Evolutionary conservation across 2,797 vertebrate species (phyloP), one percentile per base, ranked within the genome.

Genomic region (Gadopsis bispinosus): DNA sequence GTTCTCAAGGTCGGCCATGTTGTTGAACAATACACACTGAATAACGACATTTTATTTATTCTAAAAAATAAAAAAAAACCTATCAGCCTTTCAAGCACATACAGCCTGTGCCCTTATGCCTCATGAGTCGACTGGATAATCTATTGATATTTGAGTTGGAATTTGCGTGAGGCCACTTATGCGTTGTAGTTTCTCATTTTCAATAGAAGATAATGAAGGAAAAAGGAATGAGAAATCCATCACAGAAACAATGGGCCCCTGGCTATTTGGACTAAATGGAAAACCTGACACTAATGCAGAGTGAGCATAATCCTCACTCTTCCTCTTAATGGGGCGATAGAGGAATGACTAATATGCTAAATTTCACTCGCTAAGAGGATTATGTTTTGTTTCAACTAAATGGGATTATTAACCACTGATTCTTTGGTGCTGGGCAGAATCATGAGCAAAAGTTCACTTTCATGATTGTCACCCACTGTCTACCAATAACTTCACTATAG

Each of bases 311-410:
- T 91, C 88, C 88, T 59, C 68, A 43, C 45, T 75, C 69, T 67
- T 71, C 29, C 13, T 85, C 75, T 81, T 92, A 89, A 92, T 83
- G 74, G 69, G 81, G 53, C 85, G 85, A 86, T 55, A 76, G 53
- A 87, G 73, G 66, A 75, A 80, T 71, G 69, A 82, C 78, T 92
- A 88, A 94, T 91, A 83, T 80, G 80, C 50, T 81, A 86, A 72
- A 33, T 89, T 93, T 95, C 72, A 86, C 73, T 77, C 74, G 69
- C 43, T 89, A 92, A 94, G 66, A 88, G 88, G 92, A 94, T 95
- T 95, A 92, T 26, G 69, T 89, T 91, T 91, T 92, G 84, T 90
- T 91, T 92, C 80, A 92, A 87, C 70, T 86, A 87, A 88, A 92
- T 90, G 26, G 89, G 89, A 89, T 90, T 91, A 87, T 71, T 78